Conservation (phyloP, 2,888 invertebrate genomes). For the Tricholauxania praeusta region DNA sequence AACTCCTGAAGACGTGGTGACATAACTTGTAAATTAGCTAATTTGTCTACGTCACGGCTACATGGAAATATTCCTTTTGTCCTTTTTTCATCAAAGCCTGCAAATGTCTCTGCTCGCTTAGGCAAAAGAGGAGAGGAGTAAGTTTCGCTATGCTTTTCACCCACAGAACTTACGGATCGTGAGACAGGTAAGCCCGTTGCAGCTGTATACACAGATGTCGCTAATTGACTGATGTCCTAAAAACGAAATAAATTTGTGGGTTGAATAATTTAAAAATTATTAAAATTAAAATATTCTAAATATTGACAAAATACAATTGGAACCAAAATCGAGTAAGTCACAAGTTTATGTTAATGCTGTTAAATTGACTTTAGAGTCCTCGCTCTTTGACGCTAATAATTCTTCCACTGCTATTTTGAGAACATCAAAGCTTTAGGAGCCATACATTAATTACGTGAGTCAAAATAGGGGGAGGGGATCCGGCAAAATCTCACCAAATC, state of each 20-base stretch:
- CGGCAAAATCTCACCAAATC: no score
- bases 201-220: slow-evolving; percentile 78
- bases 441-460: no score
- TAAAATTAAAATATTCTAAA: neutral
- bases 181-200: slow-evolving; percentile 80
- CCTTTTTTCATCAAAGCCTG: slow-evolving; percentile 85
- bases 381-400: no score
- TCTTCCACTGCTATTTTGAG: no score
- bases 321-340: no score
- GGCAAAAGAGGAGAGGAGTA: slow-evolving; percentile 90
- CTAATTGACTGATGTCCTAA: slow-evolving; percentile 78
- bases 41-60: slow-evolving; percentile 68
- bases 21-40: slow-evolving; percentile 64
- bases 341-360: no score
- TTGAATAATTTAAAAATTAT: neutral
- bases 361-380: no score
- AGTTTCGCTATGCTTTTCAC: slow-evolving; percentile 88
- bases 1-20: slow-evolving; percentile 61
- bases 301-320: no score
- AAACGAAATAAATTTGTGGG: neutral
- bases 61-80: slow-evolving; percentile 67
- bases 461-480: no score
- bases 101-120: slow-evolving; percentile 95
- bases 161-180: slow-evolving; percentile 92
- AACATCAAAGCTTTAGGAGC: no score